Evolutionary conservation across 2,888 invertebrate genomes (phyloP), one percentile per base, ranked within the genome.

Genomic region (Tolmerus cingulatus): DNA sequence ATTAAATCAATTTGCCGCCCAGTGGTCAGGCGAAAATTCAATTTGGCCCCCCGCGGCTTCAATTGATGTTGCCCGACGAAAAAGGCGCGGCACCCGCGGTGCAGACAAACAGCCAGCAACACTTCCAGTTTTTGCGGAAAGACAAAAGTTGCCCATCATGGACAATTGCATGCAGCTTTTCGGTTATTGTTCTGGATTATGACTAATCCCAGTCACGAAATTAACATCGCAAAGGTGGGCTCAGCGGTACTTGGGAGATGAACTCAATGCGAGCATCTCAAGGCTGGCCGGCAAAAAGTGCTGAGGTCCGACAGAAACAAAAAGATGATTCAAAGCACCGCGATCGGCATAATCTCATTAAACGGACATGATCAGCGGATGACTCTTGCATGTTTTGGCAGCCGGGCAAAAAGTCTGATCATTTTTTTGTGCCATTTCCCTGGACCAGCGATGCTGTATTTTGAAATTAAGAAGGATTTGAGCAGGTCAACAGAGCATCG

Each of bases 21-120:
- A 51, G 55, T 81, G 81, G 46, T 81, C 81, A 81, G 51, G n/a
- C 23, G 81, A 81, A 81, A 81, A 81, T 34, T 81, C 55, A 81
- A 81, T 81, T 81, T 81, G 81, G 55, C 55, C n/a, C 27, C 81
- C 81, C 30, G 55, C 43, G 37, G 81, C 76, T 16, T 40, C 76
- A 27, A 34, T 76, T 37, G 34, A 40, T 51, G 74, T 43, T 43
- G 51, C 43, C 27, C 9, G 14, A 23, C 8, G 27, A 66, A 66
- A 66, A 27, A 66, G 66, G 27, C 66, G 27, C 66, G 12, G 14
- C 27, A 23, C 66, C 66, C 27, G 66, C 12, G 27, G 66, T 27
- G 66, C 66, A 66, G 66, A 66, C 23, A 66, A 66, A 66, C 66
- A 66, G 27, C 66, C 27, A 4, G 27, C 9, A 66, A 27, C 66